Base-by-base conservation (phyloP, 1,140 invertebrate genomes). In the Antheraea pernyi region DNA sequence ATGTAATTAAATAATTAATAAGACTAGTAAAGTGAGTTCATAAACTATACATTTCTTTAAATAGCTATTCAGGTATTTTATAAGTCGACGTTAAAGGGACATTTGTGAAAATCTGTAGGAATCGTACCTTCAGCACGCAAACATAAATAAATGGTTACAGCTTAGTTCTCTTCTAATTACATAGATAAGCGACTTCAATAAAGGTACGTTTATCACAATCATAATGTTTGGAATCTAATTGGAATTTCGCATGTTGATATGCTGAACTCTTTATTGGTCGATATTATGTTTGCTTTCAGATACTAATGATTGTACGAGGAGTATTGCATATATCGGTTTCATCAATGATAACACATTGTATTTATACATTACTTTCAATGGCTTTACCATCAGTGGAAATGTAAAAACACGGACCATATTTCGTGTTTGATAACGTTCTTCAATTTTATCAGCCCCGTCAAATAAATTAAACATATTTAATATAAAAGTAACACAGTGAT, bases 161-260 rank as follows among this genome's bases (percentile, higher is more conserved):
- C 86, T 91, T 91, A 89, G 86, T 91, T 83, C 84, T 75, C 89
- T 91, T 89, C 88, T 89, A 91, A 91, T 91, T 91, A 91, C 89
- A 81, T 73, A 85, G 89, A 91, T 91, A 91, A 91, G 86, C 79
- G 71, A 85, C 82, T 87, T 76, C 88, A 91, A 91, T 92, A 92
- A 89, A 84, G 85, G 86, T 85, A 78, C 80, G 82, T 88, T 90
- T 91, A 92, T 92, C 88, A 86, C 80, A 86, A 89, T 83, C 84
- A 82, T 91, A 89, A 67, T 84, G 84, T 91, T 89, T 83, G 79
- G 88, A 92, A 91, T 92, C 88, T 92, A 92, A 92, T 92, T 90
- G 86, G 87, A 87, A 91, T 91, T 91, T 91, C 80, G 88, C 89
- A 91, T 89, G 86, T 91, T 85, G 86, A 91, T 91, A 91, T 91